Evolutionary conservation across 1,140 invertebrate genomes (phyloP), one percentile per base, ranked within the genome.

Genomic region (Bombus cullumanus): DNA sequence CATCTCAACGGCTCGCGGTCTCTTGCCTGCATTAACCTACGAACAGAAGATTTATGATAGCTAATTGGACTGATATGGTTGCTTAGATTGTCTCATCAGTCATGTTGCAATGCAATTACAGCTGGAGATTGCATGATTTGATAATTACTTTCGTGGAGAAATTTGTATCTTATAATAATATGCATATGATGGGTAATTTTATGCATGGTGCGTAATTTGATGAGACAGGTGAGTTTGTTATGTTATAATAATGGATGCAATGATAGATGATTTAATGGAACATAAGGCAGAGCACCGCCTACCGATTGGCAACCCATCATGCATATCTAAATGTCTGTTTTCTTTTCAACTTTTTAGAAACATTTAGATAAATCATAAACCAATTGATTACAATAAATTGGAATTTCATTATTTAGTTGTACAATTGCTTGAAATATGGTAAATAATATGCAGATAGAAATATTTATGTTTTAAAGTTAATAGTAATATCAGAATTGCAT

Each of bases 1-100:
- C 94, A 95, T 34, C 93, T 96, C 31, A 97, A 89, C 5, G 96
- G 96, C 84, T 97, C 96, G 86, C 96, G 91, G 87, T 96, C 96
- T 85, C 96, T 94, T 0, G 96, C 95, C 78, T 96, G 95, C 89
- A 96, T 94, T 71, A 96, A 91, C 85, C 96, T 96, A 88, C 94
- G 95, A 86, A 80, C 2, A 31, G 34, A 34, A 43, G 59, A 43
- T 28, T 31, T 41, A 1, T 53, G 9, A 22, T 13, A 22, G 3
- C 59, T 81, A 47, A 81, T 71, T 68, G 22, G 18, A 31, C 18
- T 71, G 31, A 37, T 37, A 22, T 25, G 9, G 34, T 25, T 69
- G 34, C 31, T 37, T 37, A 34, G 13, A 34, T 66, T 66, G 59
- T 62, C 28, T 62, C 28, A 5, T 62, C 3, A n/a, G 4, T 13